Evolutionary conservation across 2,888 invertebrate species (phyloP).

Genomic region (Thera obeliscata): DNA sequence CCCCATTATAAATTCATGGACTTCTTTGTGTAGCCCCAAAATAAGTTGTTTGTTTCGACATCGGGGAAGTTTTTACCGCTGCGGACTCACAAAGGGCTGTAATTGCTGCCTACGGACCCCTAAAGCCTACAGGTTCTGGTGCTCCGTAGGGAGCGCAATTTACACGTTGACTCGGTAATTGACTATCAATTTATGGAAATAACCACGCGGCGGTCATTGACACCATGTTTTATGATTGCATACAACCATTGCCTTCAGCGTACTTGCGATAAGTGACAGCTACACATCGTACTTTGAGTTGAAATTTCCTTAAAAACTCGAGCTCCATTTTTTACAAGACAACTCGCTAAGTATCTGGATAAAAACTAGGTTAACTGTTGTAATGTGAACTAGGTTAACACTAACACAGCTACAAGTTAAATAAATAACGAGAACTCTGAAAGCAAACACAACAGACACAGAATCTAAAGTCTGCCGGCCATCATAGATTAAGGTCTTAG

Average conservation of each 20-base stretch:
- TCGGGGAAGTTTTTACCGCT: conserved; percentile 55
- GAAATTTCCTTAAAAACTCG: background rate
- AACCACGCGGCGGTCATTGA: conserved; percentile 5
- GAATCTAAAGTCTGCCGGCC: conserved; percentile 24
- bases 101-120: conserved; percentile 57
- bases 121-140: conserved; percentile 42
- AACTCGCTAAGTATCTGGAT: background rate
- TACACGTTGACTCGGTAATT: conserved; percentile 21
- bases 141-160: conserved; percentile 27
- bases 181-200: conserved; percentile 27
- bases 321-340: background rate
- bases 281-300: background rate
- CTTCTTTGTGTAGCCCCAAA: conserved; percentile 71
- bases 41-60: conserved; percentile 78
- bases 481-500: conserved; percentile 43
- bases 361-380: background rate
- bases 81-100: conserved; percentile 56
- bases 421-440: conserved; percentile 15
- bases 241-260: background rate
- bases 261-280: too few relatives aligned
- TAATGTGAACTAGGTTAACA: background rate
- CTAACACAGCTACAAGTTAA: background rate
- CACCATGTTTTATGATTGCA: conserved; percentile 2
- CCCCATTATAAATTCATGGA: conserved; percentile 78
- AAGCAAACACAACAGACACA: conserved; percentile 19